Percentiles rank a stretch among this genome's conserved stretches.
Evolutionary conservation across 2,888 invertebrate species (phyloP).

Genomic region (Cephus nigrinus): DNA sequence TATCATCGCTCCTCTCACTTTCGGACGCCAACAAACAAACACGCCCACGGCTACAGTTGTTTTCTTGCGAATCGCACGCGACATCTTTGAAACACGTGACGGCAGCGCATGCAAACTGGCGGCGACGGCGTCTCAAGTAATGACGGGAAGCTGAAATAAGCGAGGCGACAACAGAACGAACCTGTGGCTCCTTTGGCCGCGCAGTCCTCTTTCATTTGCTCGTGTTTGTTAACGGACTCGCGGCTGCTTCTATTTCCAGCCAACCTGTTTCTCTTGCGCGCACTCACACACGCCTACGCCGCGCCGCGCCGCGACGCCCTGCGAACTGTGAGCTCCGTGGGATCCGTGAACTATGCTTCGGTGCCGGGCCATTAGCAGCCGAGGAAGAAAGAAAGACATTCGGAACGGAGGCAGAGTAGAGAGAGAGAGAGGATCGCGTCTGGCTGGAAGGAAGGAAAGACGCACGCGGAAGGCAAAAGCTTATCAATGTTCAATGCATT

Average conservation of each 20-base stretch:
- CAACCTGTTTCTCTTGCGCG: conserved; percentile 26
- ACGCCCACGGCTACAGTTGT: too few relatives aligned
- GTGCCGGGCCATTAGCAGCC: too few relatives aligned
- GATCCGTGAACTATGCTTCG: too few relatives aligned
- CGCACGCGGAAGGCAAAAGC: too few relatives aligned
- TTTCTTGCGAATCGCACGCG: conserved; percentile 38
- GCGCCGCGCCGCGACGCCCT: neutral
- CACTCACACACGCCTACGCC: neutral
- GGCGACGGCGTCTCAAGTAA: neutral
- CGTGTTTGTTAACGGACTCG: conserved; percentile 21
- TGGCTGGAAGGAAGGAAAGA: too few relatives aligned
- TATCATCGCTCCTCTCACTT: too few relatives aligned
- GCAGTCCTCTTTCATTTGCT: conserved; percentile 22
- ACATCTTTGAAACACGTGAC: conserved; percentile 3
- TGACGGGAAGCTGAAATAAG: neutral
- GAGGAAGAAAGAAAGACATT: too few relatives aligned
- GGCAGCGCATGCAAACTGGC: neutral
- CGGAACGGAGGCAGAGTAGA: too few relatives aligned
- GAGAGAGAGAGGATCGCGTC: too few relatives aligned
- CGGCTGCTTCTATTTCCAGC: conserved; percentile 29
- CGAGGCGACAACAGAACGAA: neutral
- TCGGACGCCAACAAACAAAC: too few relatives aligned
- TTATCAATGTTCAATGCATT: too few relatives aligned
- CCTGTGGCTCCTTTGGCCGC: conserved; percentile 6
- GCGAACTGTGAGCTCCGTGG: neutral